Base-by-base conservation (phyloP, 2,797 vertebrate species). In the Pseudochaenichthys georgianus region DNA sequence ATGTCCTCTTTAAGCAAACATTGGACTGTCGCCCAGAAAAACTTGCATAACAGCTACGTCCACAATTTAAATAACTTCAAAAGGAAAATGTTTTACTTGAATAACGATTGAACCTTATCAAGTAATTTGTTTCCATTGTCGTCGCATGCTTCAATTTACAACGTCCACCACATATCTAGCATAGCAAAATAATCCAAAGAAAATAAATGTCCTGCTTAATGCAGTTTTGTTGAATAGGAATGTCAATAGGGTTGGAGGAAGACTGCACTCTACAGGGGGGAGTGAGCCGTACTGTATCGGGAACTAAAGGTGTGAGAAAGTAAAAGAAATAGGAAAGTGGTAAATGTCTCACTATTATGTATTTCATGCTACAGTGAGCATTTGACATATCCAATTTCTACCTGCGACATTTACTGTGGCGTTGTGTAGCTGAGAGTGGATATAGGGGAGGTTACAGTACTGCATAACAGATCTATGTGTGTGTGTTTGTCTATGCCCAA, bases 351-450 rank as follows among this genome's bases (percentile, higher is more conserved):
- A 77, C 75, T 82, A 70, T 87, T 64, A 80, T 78, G 81, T 83
- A 83, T 89, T 89, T 88, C 73, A 90, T 7, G 43, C 81, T 61
- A 45, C 53, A 86, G 58, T 75, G 69, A 84, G 64, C 82, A 63
- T 89, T 71, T 87, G 88, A 86, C 86, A 82, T 69, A 73, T 85
- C 82, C 80, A 87, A 83, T 82, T 89, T 89, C 76, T 86, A 83
- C 75, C 79, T 66, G 50, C 81, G 72, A 88, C 77, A 70, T 59
- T 84, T 79, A 62, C 69, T 82, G 73, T 78, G 80, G 81, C 75
- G 82, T 79, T 85, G 67, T 81, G 75, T 53, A 60, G 68, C 80
- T 80, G 70, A 73, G 63, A 77, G 54, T 48, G 78, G 66, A 80
- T 73, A 81, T 73, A 77, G 62, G 50, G 70, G 73, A 80, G 69